phyloP scores from a whole-genome alignment of 35 echinoderm and acorn worm species.

The Apostichopus californicus region DNA sequence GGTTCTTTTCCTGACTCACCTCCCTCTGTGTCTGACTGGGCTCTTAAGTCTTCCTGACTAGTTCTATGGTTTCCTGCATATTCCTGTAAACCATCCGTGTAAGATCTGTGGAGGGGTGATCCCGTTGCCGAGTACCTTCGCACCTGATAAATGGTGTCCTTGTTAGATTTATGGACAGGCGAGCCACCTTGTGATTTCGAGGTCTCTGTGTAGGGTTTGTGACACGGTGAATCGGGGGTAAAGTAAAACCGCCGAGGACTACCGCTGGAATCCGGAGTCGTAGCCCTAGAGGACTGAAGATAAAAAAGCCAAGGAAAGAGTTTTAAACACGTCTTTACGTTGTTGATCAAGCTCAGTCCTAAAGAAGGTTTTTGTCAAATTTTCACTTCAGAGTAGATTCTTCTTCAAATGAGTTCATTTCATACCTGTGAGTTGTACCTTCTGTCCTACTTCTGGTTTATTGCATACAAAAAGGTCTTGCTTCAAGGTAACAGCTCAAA shows the following conservation, averaged over 20 bases:
- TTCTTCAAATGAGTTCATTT: too few relatives aligned
- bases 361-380: too few relatives aligned
- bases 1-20: not conserved
- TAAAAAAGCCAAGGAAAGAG: not conserved
- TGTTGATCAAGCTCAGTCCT: too few relatives aligned
- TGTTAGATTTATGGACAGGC: conserved; percentile 40
- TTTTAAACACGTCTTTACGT: too few relatives aligned
- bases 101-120: conserved; percentile 36
- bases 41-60: conserved; percentile 49
- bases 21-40: conserved; percentile 60
- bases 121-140: conserved; percentile 35
- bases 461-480: too few relatives aligned
- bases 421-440: too few relatives aligned
- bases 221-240: conserved; percentile 48
- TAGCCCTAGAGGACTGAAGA: conserved; percentile 50
- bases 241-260: conserved; percentile 49
- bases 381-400: too few relatives aligned
- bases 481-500: too few relatives aligned
- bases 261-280: conserved; percentile 51
- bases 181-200: conserved; percentile 42
- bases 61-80: conserved; percentile 25
- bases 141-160: conserved; percentile 45
- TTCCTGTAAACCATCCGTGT: conserved; percentile 56
- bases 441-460: too few relatives aligned
- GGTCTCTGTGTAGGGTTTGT: conserved; percentile 56